A percentile compares a stretch with the other conserved stretches of the same genome.
These are phyloP conservation scores for Leptinotarsa texana DNA, from an alignment of 1,140 invertebrate species.

Conservation along the genomic window DNA sequence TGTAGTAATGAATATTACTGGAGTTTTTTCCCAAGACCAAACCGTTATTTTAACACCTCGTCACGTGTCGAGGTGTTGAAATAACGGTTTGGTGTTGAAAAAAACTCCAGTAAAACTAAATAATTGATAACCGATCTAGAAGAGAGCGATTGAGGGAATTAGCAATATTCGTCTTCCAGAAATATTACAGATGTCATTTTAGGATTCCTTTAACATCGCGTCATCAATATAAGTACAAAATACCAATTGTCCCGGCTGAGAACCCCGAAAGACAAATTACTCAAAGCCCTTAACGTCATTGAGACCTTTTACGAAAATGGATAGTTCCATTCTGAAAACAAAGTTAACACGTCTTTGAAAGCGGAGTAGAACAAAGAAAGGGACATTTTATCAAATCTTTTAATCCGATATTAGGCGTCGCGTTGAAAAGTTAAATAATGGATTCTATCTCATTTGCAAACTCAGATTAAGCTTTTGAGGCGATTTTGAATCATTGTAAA, in stretches of 20 bases:
- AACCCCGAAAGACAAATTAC: conserved; percentile 29
- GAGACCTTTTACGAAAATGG: conserved; percentile 24
- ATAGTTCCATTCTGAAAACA: conserved; percentile 31
- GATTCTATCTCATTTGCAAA: conserved; percentile 28
- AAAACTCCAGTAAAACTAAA: no score
- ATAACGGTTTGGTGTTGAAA: no score
- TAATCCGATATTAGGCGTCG: conserved; percentile 25
- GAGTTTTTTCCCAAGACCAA: no score
- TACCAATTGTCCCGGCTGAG: background rate
- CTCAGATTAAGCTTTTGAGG: conserved; percentile 30
- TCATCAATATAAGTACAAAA: background rate
- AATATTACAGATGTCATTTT: no score
- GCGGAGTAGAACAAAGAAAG: conserved; percentile 12
- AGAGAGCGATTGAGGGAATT: no score
- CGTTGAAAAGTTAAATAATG: conserved; percentile 19
- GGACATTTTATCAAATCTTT: conserved; percentile 27
- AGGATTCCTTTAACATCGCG: background rate
- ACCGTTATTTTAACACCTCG: no score
- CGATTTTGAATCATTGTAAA: conserved; percentile 9
- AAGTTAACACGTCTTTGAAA: conserved; percentile 23
- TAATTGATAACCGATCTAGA: no score
- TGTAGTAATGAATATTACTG: no score
- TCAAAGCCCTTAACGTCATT: conserved; percentile 16
- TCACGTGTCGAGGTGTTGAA: no score
- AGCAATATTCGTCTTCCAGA: no score